Conservation (phyloP, 1,140 invertebrate genomes). For the Coptotermes formosanus region DNA sequence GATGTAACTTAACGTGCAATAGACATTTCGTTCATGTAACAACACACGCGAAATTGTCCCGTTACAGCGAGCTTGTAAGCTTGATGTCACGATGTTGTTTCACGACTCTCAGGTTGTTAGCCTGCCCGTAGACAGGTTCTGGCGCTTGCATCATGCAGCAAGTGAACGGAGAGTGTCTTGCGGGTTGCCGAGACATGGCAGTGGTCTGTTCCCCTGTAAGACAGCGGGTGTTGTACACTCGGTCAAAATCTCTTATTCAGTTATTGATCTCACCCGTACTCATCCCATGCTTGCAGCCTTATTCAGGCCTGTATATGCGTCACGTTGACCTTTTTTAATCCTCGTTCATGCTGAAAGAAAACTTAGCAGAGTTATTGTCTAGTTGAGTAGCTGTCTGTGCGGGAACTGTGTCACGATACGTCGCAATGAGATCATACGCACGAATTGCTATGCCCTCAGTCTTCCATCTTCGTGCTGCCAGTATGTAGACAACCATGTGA, state of each 20-base stretch:
- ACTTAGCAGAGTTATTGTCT: not conserved
- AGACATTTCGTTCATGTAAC: too few species aligned
- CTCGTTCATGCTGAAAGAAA: constrained; percentile 14
- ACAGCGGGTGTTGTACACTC: not conserved
- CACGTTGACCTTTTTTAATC: not conserved
- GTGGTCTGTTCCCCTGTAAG: not conserved
- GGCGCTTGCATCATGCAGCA: too few species aligned
- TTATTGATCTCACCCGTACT: not conserved
- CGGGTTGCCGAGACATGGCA: too few species aligned
- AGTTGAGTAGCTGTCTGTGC: not conserved
- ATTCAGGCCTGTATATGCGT: not conserved
- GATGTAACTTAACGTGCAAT: too few species aligned
- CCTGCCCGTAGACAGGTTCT: too few species aligned
- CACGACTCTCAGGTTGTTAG: too few species aligned
- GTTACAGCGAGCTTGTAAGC: too few species aligned
- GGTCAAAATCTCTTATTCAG: not conserved
- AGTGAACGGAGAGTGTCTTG: too few species aligned
- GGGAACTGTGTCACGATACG: not conserved
- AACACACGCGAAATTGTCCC: too few species aligned
- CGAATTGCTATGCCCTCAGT: not conserved
- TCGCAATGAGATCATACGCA: constrained; percentile 10
- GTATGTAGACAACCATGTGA: not conserved
- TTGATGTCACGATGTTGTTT: too few species aligned
- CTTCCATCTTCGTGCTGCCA: constrained; percentile 3
- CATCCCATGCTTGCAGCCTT: not conserved